Evolutionary conservation across 2,888 invertebrate genomes (phyloP), one percentile per base, ranked within the genome.

Genomic region (Ctena decussata): DNA sequence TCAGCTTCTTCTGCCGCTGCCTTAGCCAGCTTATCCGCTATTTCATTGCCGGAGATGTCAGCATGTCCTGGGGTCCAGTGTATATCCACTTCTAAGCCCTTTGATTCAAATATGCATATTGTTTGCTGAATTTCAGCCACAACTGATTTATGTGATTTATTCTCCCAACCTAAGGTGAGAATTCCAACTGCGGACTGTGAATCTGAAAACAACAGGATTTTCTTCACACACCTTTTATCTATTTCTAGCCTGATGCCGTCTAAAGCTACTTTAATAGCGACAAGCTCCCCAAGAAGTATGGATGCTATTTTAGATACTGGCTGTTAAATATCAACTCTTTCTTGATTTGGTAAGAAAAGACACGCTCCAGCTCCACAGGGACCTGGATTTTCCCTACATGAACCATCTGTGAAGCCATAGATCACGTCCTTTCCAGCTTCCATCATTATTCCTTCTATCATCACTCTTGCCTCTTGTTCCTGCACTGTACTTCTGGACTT

Each of bases 311-410:
- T 74, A 1, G 60, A 27, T 11, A 80, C 80, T 60, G 80, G 80
- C 24, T 74, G 57, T 18, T 60, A 44, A 15, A 74, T 3, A 11
- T 74, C 39, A 12, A 80, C 39, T n/a, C 11, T 15, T n/a, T 71
- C 65, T 37, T 39, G 37, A 27, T 53, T 49, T 12, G 75, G 49
- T 0, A 75, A 6, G 30, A 39, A 69, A 3, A 81, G 24, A 15
- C 76, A 81, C 0, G 70, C 32, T 11, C 75, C 70, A 15, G 76
- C 76, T 11, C 74, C 80, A 69, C 80, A 74, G 24, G 80, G 80
- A 18, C 74, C 65, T 44, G 80, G 73, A 65, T 80, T 73, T 11
- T 44, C 69, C 21, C 21, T 27, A 37, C 78, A 78, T 12, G 71
- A 46, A 8, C 78, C 78, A 32, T 78, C 78, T 15, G 78, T 78